Evolutionary conservation across 2,888 invertebrate species (phyloP).

Genomic region (Lypha dubia): DNA sequence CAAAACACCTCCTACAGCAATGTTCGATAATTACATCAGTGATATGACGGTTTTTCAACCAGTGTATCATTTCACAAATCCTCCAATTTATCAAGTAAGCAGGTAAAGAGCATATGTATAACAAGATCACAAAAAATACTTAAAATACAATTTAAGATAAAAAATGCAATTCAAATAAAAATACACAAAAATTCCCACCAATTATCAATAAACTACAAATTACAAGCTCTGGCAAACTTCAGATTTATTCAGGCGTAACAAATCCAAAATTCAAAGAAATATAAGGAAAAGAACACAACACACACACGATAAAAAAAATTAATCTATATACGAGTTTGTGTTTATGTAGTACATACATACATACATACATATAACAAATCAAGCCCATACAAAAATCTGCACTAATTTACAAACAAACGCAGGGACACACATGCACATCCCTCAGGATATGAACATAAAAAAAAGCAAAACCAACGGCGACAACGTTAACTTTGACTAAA

Average conservation of each 20-base stretch:
- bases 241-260: conserved; percentile 51
- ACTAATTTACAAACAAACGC: conserved; percentile 28
- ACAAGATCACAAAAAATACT: background rate
- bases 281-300: conserved; percentile 1
- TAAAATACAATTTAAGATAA: background rate
- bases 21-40: too few relatives aligned
- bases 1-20: too few relatives aligned
- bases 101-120: background rate
- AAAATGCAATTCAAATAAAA: conserved; percentile 12
- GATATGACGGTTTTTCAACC: too few relatives aligned
- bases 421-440: background rate
- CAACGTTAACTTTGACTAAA: conserved; percentile 46
- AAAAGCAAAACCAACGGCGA: conserved; percentile 47
- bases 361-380: conserved; percentile 11
- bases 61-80: too few relatives aligned
- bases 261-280: conserved; percentile 49
- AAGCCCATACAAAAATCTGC: conserved; percentile 20
- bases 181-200: conserved; percentile 35
- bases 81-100: background rate
- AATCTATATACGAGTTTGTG: too few relatives aligned
- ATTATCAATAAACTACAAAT: conserved; percentile 25
- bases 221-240: conserved; percentile 34
- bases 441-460: conserved; percentile 20
- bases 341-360: background rate
- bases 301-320: background rate